Conservation (phyloP, 2,113 vertebrate species). For the Lethenteron reissneri region DNA sequence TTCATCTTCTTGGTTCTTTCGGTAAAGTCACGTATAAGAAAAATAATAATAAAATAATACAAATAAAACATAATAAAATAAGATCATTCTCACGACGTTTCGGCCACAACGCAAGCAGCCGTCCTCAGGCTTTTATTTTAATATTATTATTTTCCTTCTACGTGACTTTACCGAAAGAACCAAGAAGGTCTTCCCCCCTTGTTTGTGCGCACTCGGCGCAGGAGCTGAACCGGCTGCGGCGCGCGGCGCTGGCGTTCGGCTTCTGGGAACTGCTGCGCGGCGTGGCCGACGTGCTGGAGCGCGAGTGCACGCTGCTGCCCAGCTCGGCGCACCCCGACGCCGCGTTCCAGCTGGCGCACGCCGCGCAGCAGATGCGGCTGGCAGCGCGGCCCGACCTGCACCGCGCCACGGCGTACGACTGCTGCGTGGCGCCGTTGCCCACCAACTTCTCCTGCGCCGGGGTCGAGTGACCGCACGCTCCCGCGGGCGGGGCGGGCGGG, state of each 20-base stretch:
- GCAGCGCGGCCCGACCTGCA: slow-evolving; percentile 57
- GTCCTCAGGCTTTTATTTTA: too few species aligned
- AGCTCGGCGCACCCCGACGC: slow-evolving; percentile 81
- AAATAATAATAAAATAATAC: too few species aligned
- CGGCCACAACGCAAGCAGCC: too few species aligned
- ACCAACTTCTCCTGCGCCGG: slow-evolving; percentile 71
- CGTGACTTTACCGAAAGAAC: too few species aligned
- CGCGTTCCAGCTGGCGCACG: slow-evolving; percentile 78
- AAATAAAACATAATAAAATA: too few species aligned
- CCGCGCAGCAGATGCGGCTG: slow-evolving; percentile 73
- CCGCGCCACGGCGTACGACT: slow-evolving; percentile 47
- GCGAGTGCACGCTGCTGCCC: slow-evolving; percentile 73
- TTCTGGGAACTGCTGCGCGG: slow-evolving; percentile 87
- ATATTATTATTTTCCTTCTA: too few species aligned
- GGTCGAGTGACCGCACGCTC: slow-evolving; percentile 17
- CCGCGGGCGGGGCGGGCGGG: too few species aligned
- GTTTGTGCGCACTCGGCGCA: slow-evolving; percentile 17
- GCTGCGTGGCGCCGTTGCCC: slow-evolving; percentile 71
- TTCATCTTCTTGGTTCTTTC: too few species aligned
- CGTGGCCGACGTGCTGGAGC: slow-evolving; percentile 69
- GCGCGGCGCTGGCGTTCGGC: slow-evolving; percentile 77
- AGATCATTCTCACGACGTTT: too few species aligned
- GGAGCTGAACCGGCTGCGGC: slow-evolving; percentile 81
- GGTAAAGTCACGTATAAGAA: too few species aligned
- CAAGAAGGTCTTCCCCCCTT: not conserved